These are phyloP conservation scores for Diaphora mendica DNA, from an alignment of 2,888 invertebrate genomes.

Conservation along the genomic window DNA sequence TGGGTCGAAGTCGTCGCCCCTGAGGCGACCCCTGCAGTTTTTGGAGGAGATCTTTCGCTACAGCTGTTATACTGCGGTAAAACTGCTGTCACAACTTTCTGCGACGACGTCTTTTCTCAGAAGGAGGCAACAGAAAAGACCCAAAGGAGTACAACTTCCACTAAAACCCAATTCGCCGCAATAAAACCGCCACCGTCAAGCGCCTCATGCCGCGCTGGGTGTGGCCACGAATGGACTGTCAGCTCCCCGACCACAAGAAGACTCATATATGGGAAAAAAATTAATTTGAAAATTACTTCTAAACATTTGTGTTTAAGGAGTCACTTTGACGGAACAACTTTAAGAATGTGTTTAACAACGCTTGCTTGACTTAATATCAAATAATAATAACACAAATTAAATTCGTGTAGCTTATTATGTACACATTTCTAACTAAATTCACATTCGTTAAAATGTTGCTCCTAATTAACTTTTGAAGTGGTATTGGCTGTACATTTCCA, in stretches of 20 bases:
- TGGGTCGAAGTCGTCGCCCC: too few relatives aligned
- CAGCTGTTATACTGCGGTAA: too few relatives aligned
- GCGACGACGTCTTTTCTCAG: too few relatives aligned
- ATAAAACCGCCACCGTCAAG: too few relatives aligned
- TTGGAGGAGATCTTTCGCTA: too few relatives aligned
- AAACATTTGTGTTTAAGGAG: constrained; percentile 10
- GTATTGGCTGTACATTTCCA: not conserved
- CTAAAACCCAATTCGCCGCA: too few relatives aligned
- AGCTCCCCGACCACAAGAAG: constrained; percentile 19
- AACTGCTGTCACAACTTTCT: too few relatives aligned
- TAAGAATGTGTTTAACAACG: constrained; percentile 5
- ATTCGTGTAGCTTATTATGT: not conserved
- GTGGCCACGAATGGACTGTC: too few relatives aligned
- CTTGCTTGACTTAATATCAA: not conserved
- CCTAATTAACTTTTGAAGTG: not conserved
- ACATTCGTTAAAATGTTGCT: not conserved
- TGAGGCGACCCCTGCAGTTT: too few relatives aligned
- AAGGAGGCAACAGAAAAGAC: too few relatives aligned
- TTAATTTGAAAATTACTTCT: constrained; percentile 69
- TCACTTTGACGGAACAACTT: constrained; percentile 20
- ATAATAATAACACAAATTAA: not conserved
- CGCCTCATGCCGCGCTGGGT: too few relatives aligned
- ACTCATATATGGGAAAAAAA: constrained; percentile 65
- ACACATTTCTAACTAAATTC: not conserved
- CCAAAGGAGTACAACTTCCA: too few relatives aligned